These are phyloP conservation scores for Vidua macroura DNA, from an alignment of 2,113 vertebrate genomes.

Conservation along the genomic window DNA sequence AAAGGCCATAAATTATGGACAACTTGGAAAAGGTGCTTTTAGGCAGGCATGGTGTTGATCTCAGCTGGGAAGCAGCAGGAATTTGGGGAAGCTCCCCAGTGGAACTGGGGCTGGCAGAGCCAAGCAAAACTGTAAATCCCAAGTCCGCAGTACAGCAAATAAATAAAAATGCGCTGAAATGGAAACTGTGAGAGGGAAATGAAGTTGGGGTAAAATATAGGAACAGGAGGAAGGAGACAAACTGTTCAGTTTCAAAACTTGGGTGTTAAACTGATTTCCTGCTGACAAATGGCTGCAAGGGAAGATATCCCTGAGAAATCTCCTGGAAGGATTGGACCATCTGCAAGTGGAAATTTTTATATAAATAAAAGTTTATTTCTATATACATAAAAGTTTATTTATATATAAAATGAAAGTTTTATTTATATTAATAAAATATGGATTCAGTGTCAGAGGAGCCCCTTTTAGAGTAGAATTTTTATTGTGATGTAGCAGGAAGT, in stretches of 20 bases:
- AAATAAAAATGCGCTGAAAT: not conserved
- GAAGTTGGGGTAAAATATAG: not conserved
- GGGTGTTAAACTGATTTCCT: not conserved
- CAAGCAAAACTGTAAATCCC: not conserved
- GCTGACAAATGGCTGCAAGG: not conserved
- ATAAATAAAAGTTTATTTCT: too few species aligned
- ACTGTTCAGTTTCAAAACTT: not conserved
- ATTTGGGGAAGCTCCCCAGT: not conserved
- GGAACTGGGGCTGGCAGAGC: not conserved
- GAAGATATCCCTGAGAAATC: not conserved
- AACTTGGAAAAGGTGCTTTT: not conserved
- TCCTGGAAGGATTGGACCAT: not conserved
- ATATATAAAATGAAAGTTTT: too few species aligned
- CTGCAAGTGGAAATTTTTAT: not conserved
- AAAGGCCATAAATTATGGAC: not conserved
- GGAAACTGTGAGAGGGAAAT: rapidly evolving
- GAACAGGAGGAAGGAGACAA: not conserved
- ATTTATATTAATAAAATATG: not conserved
- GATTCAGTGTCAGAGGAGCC: not conserved
- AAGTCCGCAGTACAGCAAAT: rapidly evolving
- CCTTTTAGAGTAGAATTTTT: not conserved
- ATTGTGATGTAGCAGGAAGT: not conserved
- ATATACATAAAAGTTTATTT: too few species aligned
- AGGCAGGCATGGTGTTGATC: not conserved
- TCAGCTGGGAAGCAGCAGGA: not conserved